phyloP scores from a whole-genome alignment of 2,113 vertebrate genomes.

The Morone chrysops region DNA sequence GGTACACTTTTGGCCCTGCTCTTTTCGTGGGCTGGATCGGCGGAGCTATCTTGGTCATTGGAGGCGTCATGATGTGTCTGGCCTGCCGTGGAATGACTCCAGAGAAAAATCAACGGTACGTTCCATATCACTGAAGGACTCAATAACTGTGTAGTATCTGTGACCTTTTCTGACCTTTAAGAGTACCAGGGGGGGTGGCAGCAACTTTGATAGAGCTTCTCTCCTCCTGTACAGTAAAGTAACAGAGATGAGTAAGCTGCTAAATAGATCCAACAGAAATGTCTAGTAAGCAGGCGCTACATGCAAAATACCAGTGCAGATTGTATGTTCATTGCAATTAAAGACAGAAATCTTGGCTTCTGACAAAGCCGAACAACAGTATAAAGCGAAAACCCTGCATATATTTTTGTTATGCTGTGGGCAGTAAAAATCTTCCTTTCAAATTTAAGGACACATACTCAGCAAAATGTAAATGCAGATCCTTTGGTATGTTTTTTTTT shows the following conservation, averaged over 20 bases:
- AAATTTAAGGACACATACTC: slow-evolving; percentile 42
- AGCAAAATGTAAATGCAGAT: slow-evolving; percentile 55
- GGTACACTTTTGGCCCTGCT: slow-evolving; percentile 93
- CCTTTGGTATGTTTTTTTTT: background rate
- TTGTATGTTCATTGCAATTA: slow-evolving; percentile 3
- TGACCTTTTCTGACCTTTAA: slow-evolving; percentile 27
- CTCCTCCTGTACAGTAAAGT: background rate
- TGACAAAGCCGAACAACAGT: slow-evolving; percentile 26
- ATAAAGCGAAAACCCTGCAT: background rate
- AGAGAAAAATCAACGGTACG: slow-evolving; percentile 73
- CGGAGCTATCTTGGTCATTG: slow-evolving; percentile 86
- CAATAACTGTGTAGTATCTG: background rate
- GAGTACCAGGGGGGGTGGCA: background rate
- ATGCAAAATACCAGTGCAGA: slow-evolving; percentile 6
- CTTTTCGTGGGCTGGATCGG: slow-evolving; percentile 95
- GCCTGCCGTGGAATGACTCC: slow-evolving; percentile 89
- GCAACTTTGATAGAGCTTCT: background rate
- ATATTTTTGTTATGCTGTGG: background rate
- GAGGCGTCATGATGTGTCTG: slow-evolving; percentile 91
- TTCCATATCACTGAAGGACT: too few relatives aligned
- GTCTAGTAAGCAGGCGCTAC: background rate
- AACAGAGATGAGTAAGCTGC: background rate
- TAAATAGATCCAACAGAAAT: slow-evolving; percentile 5
- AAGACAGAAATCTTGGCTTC: slow-evolving; percentile 20
- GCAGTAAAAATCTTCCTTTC: slow-evolving; percentile 17